Evolutionary conservation across 2,113 vertebrate species (phyloP), one percentile per base, ranked within the genome.

Genomic region (Paraplagusia blochii): DNA sequence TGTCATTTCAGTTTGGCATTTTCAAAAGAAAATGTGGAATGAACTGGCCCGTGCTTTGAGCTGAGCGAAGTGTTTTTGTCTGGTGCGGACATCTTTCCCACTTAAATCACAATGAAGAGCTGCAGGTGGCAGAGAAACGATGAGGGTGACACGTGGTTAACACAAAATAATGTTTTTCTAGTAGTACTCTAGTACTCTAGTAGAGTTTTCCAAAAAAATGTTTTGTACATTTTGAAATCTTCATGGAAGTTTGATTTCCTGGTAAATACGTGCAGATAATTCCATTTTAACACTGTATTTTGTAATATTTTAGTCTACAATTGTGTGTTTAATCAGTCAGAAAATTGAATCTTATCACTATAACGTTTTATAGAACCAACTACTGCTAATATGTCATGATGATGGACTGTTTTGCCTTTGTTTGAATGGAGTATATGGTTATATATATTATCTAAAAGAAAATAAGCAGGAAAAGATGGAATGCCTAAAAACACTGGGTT

Each of bases 321-420:
- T 61, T 42, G 50, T 36, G 42, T 48, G 42, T 47, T 48, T 16
- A 57, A 52, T 46, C 57, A 42, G 45, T 14, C 11, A 16, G 7
- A 50, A 38, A 54, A 71, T 58, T 7, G 54, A 35, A 63, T 72
- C 44, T 71, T 48, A 68, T 42, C 4, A 16, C 48, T 58, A 72
- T 68, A 58, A 66, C 52, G 43, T 36, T 46, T 63, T 16, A 44
- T 63, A 38, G 39, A 10, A 64, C 44, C 39, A 52, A 7, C 39
- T 39, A 69, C 50, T 61, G 49, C 65, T 65, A 46, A 65, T 64
- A 50, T 40, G 56, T 64, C 63, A 66, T 8, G 39, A 15, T 60
- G 15, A 29, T 47, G 35, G 40, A 76, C 16, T 45, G 44, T 43
- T 40, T 33, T 45, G 38, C 69, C 48, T 53, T 69, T 43, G 68